Base-by-base conservation (phyloP, 2,888 invertebrate genomes). In the Philopedon plagiatum region DNA sequence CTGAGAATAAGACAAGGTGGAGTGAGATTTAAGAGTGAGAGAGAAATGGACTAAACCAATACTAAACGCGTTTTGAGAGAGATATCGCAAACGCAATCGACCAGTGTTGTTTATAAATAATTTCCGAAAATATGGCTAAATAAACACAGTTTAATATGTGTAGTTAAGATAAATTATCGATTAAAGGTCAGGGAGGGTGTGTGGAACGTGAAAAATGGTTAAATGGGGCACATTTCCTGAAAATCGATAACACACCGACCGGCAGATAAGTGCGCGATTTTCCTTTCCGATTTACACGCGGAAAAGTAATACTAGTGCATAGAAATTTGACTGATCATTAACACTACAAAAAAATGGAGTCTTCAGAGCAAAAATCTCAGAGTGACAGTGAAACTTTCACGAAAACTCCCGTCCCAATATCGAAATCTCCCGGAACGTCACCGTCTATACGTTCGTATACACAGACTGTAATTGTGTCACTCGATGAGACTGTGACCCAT, bases 401-500 rank as follows among this genome's bases (percentile, higher is more conserved):
- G 29, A 85, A 85, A 80, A 85, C 85, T 41, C 86, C 86, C 39
- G 80, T 83, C 75, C 85, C 85, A 51, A 71, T 85, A 63, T 85
- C 85, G 49, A 85, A 84, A 80, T 85, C 85, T 15, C 81, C 82
- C 49, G 80, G 76, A 56, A 69, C 79, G 26, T 83, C 85, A 82
- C 85, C 84, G 77, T 84, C 85, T 82, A 82, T 84, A 74, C 83
- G 86, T 51, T 77, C 77, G 70, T 84, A 84, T 83, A 86, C 85
- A 51, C 83, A 83, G 77, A 86, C 85, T 73, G 86, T 86, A 57
- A 85, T 85, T 34, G 85, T 86, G 44, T 85, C 85, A 9, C 78
- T 86, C 64, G 83, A 78, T 80, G 86, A 86, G 80, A 88, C 88
- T 81, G 87, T 89, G 83, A 89, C 87, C 71, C 89, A 88, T 82